Evolutionary conservation across 1,140 invertebrate genomes (phyloP), one percentile per base, ranked within the genome.

Genomic region (Cydia splendana): DNA sequence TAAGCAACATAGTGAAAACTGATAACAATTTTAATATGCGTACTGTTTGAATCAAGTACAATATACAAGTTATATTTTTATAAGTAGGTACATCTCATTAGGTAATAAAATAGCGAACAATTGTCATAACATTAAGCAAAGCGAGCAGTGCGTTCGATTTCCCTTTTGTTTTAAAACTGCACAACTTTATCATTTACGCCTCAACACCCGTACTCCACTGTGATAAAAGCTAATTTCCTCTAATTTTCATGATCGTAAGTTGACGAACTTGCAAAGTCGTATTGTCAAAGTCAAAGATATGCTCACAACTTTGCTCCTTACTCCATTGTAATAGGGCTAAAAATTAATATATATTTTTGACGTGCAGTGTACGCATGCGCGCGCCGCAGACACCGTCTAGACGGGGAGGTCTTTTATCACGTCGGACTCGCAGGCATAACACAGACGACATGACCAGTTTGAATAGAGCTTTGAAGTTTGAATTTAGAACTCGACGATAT

Each of bases 361-460:
- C n/a, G 57, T 62, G 18, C 12, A 62, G 2, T 62, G 20, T 69
- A 48, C 75, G 75, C 75, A 65, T 76, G 75, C 75, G 75, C 48
- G 65, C 13, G 10, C 24, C 18, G 18, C 75, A 76, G 75, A 76
- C 75, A 65, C 2, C 38, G 75, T 76, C 75, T 76, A 76, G 75
- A 76, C 75, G 45, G 65, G 75, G 67, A 71, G 67, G 38, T 71
- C 30, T 71, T 71, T 71, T 71, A 71, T 71, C 67, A 71, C 65
- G 24, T 34, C 65, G 65, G 3, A 34, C 12, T 69, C 15, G 4
- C 57, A 24, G 57, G 57, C 57, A 62, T 24, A 24, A 62, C 20
- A 62, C 57, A 62, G 20, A 62, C 18, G 57, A 62, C 57, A 24
- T 24, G 20, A 24, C 20, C 57, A 62, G 57, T 62, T 24, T 62